These are phyloP conservation scores for Ovis aries DNA, from an alignment of 2,113 vertebrate species.

Conservation along the genomic window ARS-UI_Ramb_v3.0 NC_056056.1:151320501-151321000, in stretches of 20 bases:
- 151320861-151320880: background rate
- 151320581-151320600: background rate
- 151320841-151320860: too few relatives aligned
- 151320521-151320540: background rate
- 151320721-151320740: too few relatives aligned
- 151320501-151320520: background rate
- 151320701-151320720: too few relatives aligned
- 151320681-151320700: too few relatives aligned
- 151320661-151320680: too few relatives aligned
- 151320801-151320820: too few relatives aligned
- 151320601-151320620: background rate
- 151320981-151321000: background rate
- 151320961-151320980: background rate
- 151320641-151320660: too few relatives aligned
- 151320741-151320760: too few relatives aligned
- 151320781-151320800: too few relatives aligned
- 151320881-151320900: background rate
- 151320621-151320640: too few relatives aligned
- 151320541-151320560: background rate
- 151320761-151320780: too few relatives aligned
- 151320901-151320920: background rate
- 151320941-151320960: background rate
- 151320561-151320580: background rate
- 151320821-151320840: too few relatives aligned
- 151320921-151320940: background rate